Percentiles rank a stretch among this genome's conserved stretches.
These are phyloP conservation scores for Dasyornis broadbenti DNA, from an alignment of 2,113 vertebrate genomes.

Conservation along the genomic window DNA sequence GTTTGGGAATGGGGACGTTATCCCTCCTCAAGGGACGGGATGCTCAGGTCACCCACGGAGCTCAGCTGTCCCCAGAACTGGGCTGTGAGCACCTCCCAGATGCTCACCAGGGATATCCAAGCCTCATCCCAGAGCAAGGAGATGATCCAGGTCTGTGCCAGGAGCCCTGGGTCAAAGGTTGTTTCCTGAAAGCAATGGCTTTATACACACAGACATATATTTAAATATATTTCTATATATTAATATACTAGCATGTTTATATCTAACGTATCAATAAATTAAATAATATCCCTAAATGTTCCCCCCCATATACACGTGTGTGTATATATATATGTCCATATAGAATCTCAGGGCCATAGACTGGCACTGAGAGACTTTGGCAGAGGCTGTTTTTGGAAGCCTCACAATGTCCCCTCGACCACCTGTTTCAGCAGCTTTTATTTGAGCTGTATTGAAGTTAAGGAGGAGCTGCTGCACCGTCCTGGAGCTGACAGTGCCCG, in stretches of 20 bases:
- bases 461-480: accelerated
- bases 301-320: accelerated
- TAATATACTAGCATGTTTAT: background rate
- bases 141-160: background rate
- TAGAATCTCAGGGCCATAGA: background rate
- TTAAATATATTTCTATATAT: background rate
- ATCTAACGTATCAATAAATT: background rate
- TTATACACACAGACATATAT: background rate
- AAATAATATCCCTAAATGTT: background rate
- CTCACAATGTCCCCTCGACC: background rate
- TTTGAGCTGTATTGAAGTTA: background rate
- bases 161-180: background rate
- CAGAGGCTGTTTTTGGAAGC: background rate
- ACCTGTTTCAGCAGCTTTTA: background rate
- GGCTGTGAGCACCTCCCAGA: background rate
- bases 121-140: background rate
- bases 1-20: background rate
- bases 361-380: background rate
- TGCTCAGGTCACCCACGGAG: background rate
- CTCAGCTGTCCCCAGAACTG: background rate
- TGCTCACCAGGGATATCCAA: background rate
- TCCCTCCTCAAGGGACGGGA: accelerated
- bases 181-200: background rate
- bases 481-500: accelerated
- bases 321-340: accelerated